Evolutionary conservation across 2,797 vertebrate species (phyloP).

Genomic region (Cyclopterus lumpus): DNA sequence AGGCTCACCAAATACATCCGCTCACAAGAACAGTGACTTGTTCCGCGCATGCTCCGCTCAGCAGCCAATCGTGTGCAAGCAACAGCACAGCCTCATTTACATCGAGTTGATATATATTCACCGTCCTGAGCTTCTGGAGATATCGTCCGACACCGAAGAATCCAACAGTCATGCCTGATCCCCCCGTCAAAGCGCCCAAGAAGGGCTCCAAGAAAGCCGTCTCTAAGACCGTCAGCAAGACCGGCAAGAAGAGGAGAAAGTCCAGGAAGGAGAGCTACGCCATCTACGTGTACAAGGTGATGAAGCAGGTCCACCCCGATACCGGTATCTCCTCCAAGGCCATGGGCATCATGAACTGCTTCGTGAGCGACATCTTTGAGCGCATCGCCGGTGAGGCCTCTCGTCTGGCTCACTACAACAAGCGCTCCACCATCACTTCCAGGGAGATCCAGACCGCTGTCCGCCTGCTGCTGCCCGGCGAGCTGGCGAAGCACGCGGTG

Average conservation of each 20-base stretch:
- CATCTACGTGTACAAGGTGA: conserved; percentile 46
- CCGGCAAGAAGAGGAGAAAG: neutral
- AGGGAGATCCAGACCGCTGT: conserved; percentile 11
- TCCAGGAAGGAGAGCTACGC: conserved; percentile 49
- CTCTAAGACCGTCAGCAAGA: neutral
- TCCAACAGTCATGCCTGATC: neutral
- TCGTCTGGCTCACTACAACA: conserved; percentile 8
- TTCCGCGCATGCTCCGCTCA: too few species aligned
- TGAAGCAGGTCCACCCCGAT: conserved; percentile 76
- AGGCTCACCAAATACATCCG: too few species aligned
- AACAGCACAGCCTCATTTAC: neutral
- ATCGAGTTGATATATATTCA: neutral
- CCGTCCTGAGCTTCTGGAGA: accelerated
- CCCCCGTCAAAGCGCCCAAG: neutral
- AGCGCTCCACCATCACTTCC: conserved; percentile 12
- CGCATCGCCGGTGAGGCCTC: conserved; percentile 12
- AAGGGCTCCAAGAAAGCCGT: neutral
- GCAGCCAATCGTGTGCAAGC: neutral
- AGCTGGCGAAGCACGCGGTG: neutral
- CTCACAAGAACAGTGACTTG: too few species aligned
- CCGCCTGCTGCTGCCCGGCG: neutral
- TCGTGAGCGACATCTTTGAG: conserved; percentile 8
- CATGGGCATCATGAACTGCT: conserved; percentile 2
- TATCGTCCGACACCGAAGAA: too few species aligned
- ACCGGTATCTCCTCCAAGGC: conserved; percentile 1